Conservation (phyloP, 2,113 vertebrate genomes). For the Cephalopholis sonnerati region DNA sequence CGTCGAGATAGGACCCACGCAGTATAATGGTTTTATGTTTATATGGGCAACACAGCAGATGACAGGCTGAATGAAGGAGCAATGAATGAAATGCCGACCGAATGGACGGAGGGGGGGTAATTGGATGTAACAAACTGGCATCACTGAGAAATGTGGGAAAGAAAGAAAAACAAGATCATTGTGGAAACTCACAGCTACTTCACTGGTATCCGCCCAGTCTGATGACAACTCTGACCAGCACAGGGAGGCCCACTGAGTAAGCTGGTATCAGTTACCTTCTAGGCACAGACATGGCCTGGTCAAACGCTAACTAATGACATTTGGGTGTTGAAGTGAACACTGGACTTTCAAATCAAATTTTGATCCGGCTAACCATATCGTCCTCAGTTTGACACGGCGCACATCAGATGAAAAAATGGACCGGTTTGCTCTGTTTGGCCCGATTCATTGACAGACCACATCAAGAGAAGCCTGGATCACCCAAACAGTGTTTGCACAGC, state of each 20-base stretch:
- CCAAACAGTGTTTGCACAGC: slow-evolving; percentile 85
- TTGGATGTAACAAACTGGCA: slow-evolving; percentile 39
- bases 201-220: slow-evolving; percentile 1
- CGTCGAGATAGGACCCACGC: slow-evolving; percentile 57
- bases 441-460: slow-evolving; percentile 74
- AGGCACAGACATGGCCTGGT: slow-evolving; percentile 30
- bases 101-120: slow-evolving; percentile 18
- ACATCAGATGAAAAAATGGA: slow-evolving; percentile 59
- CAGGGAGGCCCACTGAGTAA: slow-evolving; percentile 43
- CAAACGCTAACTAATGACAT: slow-evolving; percentile 38
- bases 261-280: slow-evolving; percentile 40
- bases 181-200: slow-evolving; percentile 37
- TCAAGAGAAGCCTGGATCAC: slow-evolving; percentile 75
- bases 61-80: slow-evolving; percentile 25
- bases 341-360: slow-evolving; percentile 40
- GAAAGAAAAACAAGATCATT: slow-evolving; percentile 43
- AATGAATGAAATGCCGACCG: slow-evolving; percentile 41
- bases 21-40: slow-evolving; percentile 60
- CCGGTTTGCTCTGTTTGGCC: slow-evolving; percentile 68
- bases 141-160: slow-evolving; percentile 7
- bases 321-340: slow-evolving; percentile 34
- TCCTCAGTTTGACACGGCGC: slow-evolving; percentile 43
- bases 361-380: slow-evolving; percentile 37
- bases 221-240: slow-evolving; percentile 21
- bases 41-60: slow-evolving; percentile 40